These are phyloP conservation scores for Phytoseiulus persimilis DNA, from an alignment of 2,888 invertebrate genomes.

Conservation along the genomic window DNA sequence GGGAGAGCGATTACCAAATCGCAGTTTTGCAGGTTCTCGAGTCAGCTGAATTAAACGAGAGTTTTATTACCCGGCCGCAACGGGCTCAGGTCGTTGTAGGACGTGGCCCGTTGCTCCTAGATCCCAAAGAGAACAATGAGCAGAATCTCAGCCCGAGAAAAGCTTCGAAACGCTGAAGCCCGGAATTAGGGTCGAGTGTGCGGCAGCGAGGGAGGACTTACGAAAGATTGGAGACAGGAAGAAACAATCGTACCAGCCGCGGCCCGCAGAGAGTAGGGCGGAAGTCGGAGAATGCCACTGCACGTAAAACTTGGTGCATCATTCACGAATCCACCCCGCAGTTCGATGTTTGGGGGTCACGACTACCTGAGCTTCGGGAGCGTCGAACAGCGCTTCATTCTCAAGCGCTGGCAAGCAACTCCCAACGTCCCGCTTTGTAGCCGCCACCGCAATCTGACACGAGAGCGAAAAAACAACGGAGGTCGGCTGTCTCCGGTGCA, in stretches of 20 bases:
- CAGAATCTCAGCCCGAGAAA: neutral
- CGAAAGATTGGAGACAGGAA: neutral
- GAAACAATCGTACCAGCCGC: neutral
- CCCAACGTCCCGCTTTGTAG: too few relatives aligned
- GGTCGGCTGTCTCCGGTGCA: too few relatives aligned
- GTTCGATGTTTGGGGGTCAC: too few relatives aligned
- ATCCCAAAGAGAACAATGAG: neutral
- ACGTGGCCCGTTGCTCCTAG: neutral
- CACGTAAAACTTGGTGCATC: neutral
- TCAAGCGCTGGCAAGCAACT: neutral
- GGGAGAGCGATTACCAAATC: neutral
- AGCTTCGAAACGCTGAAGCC: neutral
- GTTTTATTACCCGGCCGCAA: neutral
- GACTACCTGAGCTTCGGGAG: neutral
- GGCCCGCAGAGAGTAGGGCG: neutral
- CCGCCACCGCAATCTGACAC: too few relatives aligned
- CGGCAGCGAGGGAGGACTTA: neutral
- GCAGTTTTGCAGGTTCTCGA: neutral
- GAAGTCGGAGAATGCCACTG: neutral
- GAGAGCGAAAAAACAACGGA: too few relatives aligned
- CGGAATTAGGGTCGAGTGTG: neutral
- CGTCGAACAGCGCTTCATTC: too few relatives aligned
- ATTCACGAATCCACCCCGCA: neutral
- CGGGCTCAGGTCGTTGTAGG: neutral
- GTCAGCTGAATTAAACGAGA: neutral